Base-by-base conservation (phyloP, 2,888 invertebrate genomes). In the Phaedon cochleariae region DNA sequence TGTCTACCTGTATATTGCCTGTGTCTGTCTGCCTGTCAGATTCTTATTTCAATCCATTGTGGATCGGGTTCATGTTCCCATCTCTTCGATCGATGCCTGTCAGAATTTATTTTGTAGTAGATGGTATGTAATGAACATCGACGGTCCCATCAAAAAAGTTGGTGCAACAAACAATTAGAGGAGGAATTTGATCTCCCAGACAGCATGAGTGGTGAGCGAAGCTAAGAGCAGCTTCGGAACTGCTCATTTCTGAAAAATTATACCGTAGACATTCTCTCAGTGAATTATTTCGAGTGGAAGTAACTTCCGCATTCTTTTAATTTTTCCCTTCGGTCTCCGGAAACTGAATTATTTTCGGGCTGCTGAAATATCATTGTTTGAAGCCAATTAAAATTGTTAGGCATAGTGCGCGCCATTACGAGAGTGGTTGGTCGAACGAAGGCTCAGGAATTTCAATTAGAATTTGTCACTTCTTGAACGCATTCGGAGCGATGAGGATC, bases 381-480 rank as follows among this genome's bases (percentile, higher is more conserved):
- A 76, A 79, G 81, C 79, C 80, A 81, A 81, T 81, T 81, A 81
- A 81, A 81, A 80, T 80, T 80, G 80, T 79, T 81, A 77, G 72
- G 75, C 77, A 79, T 78, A 79, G 77, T 77, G 77, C 77, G 77
- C 77, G 80, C 78, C 78, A 81, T 82, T 82, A 79, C 78, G 74
- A 74, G 77, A 77, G 77, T 77, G 79, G 78, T 79, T 75, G 79
- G 77, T 78, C 74, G 77, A 75, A 76, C 78, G 75, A 76, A 74
- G 77, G 78, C 79, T 80, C 77, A 79, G 81, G 82, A 82, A 83
- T 83, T 82, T 78, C 81, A 82, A 83, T 83, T 82, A 82, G 81
- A 80, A 82, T 82, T 83, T 81, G 82, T 82, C 82, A 83, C 81
- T 82, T 79, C 80, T 81, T 79, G 79, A 79, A 79, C 76, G 75